Evolutionary conservation across 2,797 vertebrate genomes (phyloP).

Genomic region (Poecile montanus): DNA sequence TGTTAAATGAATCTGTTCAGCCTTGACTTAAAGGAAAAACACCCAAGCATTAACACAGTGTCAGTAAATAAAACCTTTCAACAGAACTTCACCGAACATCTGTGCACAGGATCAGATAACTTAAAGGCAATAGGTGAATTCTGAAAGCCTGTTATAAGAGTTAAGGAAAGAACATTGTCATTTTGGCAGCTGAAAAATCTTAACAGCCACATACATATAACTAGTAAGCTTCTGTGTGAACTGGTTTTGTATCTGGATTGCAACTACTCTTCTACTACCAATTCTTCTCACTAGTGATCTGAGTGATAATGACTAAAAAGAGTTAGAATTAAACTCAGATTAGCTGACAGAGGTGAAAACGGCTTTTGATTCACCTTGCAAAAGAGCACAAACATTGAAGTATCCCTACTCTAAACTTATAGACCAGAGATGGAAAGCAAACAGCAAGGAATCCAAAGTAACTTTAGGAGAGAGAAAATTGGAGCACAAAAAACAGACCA

Average conservation of each 20-base stretch:
- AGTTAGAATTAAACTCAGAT: background rate
- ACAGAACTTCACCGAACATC: background rate
- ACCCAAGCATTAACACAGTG: background rate
- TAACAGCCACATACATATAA: background rate
- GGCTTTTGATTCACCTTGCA: background rate
- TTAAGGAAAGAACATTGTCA: background rate
- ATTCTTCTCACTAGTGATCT: background rate
- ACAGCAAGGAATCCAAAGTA: background rate
- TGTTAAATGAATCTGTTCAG: background rate
- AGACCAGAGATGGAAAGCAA: background rate
- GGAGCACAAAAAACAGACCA: background rate
- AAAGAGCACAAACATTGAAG: background rate
- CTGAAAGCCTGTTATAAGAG: background rate
- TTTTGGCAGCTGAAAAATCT: background rate
- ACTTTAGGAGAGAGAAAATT: background rate
- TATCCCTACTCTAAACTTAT: background rate
- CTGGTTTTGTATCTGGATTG: background rate
- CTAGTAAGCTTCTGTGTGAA: background rate
- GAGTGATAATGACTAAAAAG: background rate
- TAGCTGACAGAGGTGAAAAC: background rate
- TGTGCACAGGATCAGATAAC: background rate
- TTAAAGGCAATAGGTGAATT: conserved; percentile 9
- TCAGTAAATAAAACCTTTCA: background rate
- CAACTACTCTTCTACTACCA: background rate
- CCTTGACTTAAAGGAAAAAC: background rate